Base-by-base conservation (phyloP, 2,113 vertebrate genomes). In the Hippocampus mohnikei region DNA sequence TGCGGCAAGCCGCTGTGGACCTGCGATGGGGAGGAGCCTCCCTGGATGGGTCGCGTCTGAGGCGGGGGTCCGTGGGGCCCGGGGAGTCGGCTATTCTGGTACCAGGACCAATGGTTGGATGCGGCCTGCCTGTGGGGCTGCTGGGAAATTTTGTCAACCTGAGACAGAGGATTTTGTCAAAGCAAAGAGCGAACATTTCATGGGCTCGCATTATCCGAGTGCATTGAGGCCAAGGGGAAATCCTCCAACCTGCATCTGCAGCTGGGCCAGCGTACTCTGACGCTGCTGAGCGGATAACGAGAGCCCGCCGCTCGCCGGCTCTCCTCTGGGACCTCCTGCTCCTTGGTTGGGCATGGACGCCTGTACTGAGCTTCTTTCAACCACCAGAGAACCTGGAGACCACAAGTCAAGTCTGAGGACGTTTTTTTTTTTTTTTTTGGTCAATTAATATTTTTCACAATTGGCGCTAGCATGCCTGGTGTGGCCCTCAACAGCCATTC, bases 61-160 rank as follows among this genome's bases (percentile, higher is more conserved):
- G 86, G 90, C 0, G 85, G 87, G 1, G 88, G 88, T 1, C 88
- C 88, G 2, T 82, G 81, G 8, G 62, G 41, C 2, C 21, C 63
- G 3, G 41, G 41, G n/a, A 25, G 63, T 7, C 89, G 84, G 68
- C 87, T 75, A 1, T 87, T 88, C 46, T 91, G 91, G 74, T 91
- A 90, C 90, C 92, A 93, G 18, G 89, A 78, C 92, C 92, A 93
- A 53, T 92, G 84, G 72, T 88, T 90, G 12, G 92, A 87, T 23
- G 84, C 80, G 1, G 84, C 83, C 64, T 90, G 91, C 29, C 92
- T 89, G 78, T 79, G 88, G 70, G 89, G 84, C 46, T 91, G 90
- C 80, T 93, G 91, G 72, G 90, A 88, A 27, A 93, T 85, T 78
- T 93, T 92, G 79, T 93, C 92, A 80, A 93, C 92, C 89, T 90